Base-by-base conservation (phyloP, 2,113 vertebrate species). In the Oenanthe melanoleuca region DNA sequence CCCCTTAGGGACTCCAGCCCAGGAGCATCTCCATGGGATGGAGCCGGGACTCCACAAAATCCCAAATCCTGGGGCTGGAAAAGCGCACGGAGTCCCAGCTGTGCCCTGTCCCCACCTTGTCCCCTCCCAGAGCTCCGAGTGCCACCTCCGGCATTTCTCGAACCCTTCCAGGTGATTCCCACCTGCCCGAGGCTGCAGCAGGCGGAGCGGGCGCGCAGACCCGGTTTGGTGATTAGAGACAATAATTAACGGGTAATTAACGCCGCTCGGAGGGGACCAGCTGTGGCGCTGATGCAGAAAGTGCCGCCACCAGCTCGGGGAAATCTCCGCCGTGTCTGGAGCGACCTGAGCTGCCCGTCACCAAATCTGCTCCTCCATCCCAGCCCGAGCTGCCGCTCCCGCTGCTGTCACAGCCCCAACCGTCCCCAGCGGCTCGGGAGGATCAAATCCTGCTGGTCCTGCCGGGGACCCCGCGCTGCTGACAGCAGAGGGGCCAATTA, bases 21-120 rank as follows among this genome's bases (percentile, higher is more conserved):
- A 0, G 3, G 31, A 55, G 25, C 14, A 61, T 38, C 52, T 61
- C 40, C n/a, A 6, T 0, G 0, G 5, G 26, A 9, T 44, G 42
- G 42, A 44, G 42, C 42, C 8, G 12, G 42, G 42, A 44, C 17
- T 44, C 42, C 23, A 12, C 14, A 20, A 25, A 26, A 52, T 26
- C 49, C 49, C 49, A 50, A 26, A 50, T 50, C 49, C 49, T 13
- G 25, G 24, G 13, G 13, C 12, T 50, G 49, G 24, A 25, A 50
- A 50, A 50, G 49, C 24, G 24, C 49, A 25, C 2, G 49, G 6
- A 26, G 49, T 14, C 24, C 49, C 49, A 25, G 49, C 47, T 45
- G 75, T 34, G 60, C 38, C 75, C 31, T 44, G 42, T 44, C 42
- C 42, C 44, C 44, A 45, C 44, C 42, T 42, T 0, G 14, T 65